Base-by-base conservation (phyloP, 2,888 invertebrate species). In the Oscheius myriophilus region DNA sequence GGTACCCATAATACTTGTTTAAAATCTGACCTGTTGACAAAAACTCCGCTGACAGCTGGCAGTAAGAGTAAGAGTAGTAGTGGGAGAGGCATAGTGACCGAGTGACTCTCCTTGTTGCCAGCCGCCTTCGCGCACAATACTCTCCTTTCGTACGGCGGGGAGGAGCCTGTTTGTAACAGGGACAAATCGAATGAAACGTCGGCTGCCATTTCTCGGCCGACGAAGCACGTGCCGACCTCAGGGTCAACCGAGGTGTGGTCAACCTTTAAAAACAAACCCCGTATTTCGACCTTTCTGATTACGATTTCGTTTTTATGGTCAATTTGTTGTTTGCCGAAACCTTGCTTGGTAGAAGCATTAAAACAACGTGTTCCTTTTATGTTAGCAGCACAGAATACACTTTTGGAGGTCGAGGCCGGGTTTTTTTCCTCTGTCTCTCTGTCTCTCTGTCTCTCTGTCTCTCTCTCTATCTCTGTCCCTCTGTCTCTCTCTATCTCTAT, bases 91-190 rank as follows among this genome's bases (percentile, higher is more conserved):
- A 53, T 53, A 49, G 33, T 39, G 51, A 62, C 57, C 57, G 23
- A 18, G 23, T n/a, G n/a, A 49, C n/a, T 33, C 33, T 11, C 33
- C 23, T 54, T 25, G 18, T 25, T 42, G 58, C 9, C 21, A 61
- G 61, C 49, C 61, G 61, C 21, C 23, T 23, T n/a, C 54, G 53
- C 57, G 46, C 49, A 61, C 61, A 61, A 61, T 61, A 61, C 49
- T 61, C 33, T 9, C 18, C 61, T 61, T 49, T 61, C 61, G 61
- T 61, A 61, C 61, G 61, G 49, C 18, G 33, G 59, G 49, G 58
- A 49, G 61, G 61, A 61, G 61, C 61, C 61, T 61, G 59, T 59
- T 59, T 59, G 61, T 58, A 58, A 58, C 58, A 54, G 54, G 54
- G 23, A n/a, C 57, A 61, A 61, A 61, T 61, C 61, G 61, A 61